Base-by-base conservation (phyloP, 2,797 vertebrate genomes). In the Saxicola maurus region DNA sequence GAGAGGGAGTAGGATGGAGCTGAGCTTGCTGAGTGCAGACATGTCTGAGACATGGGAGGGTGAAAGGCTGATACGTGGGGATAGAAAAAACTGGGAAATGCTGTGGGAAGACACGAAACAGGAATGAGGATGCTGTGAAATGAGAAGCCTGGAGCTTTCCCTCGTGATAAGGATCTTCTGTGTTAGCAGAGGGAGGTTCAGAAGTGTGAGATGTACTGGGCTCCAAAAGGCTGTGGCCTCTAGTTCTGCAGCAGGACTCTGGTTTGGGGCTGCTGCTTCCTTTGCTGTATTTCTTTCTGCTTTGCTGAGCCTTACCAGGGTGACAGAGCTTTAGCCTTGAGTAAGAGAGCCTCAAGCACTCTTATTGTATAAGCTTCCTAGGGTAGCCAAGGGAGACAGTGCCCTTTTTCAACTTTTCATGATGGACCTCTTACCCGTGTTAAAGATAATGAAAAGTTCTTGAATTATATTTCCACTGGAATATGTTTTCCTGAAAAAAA, bases 371-470 rank as follows among this genome's bases (percentile, higher is more conserved):
- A 68, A 72, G 23, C 35, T 73, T 86, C 59, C 69, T 55, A 74
- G 40, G 46, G 40, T 13, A 72, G 31, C 31, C 62, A 61, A 59
- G 77, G 48, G 77, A 93, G 21, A 53, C 19, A 49, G 23, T 72
- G 31, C 14, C 40, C 37, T 73, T 82, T 91, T 68, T 72, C 31
- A 71, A 38, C 33, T 81, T 64, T 75, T 48, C 23, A 14, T 56
- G 40, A 43, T 65, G 43, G 6, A 76, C 28, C 16, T 51, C 20
- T 83, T 75, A 48, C 23, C 10, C 30, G 0, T 30, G 71, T 81
- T 87, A 86, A 89, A 85, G 33, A 53, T 81, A 89, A 94, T 83
- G 61, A 87, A 92, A 92, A 87, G 43, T 65, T n/a, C 27, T 59
- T 92, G 59, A 75, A 55, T 89, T 86, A 51, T 81, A 56, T 91